Percentiles rank a stretch among this genome's conserved stretches.
phyloP scores from a whole-genome alignment of 2,797 vertebrate species.

The Lagocephalus sceleratus region DNA sequence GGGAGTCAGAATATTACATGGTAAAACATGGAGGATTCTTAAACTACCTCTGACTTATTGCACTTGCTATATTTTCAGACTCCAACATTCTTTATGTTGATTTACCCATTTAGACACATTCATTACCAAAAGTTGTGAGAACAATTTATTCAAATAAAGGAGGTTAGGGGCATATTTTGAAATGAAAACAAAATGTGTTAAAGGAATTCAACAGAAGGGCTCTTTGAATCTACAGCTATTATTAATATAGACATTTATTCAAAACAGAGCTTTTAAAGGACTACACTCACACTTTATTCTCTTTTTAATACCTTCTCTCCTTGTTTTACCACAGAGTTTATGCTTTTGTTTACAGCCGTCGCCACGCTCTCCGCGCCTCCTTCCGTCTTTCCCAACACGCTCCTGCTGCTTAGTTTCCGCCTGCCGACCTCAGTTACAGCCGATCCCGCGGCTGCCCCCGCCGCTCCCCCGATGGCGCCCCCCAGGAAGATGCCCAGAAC shows the following conservation, averaged over 20 bases:
- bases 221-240: not conserved
- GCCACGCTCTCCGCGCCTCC: constrained; percentile 8
- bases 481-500: constrained; percentile 67
- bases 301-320: constrained; percentile 63
- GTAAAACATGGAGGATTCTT: no score
- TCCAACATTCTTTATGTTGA: not conserved
- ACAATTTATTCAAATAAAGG: no score
- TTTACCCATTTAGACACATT: not conserved
- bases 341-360: constrained; percentile 10
- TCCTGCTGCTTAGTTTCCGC: constrained; percentile 53
- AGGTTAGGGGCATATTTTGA: not conserved
- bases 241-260: not conserved
- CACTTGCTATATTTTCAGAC: not conserved
- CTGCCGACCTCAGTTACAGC: constrained; percentile 63
- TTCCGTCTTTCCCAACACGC: not conserved
- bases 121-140: not conserved
- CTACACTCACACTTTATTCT: constrained; percentile 46
- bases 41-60: no score
- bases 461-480: constrained; percentile 67
- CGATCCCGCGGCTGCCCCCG: constrained; percentile 69
- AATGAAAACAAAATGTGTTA: not conserved
- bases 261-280: not conserved
- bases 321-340: constrained; percentile 22
- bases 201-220: no score
- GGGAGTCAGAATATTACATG: no score